Conservation (phyloP, 2,113 vertebrate species). For the Aphyosemion australe region DNA sequence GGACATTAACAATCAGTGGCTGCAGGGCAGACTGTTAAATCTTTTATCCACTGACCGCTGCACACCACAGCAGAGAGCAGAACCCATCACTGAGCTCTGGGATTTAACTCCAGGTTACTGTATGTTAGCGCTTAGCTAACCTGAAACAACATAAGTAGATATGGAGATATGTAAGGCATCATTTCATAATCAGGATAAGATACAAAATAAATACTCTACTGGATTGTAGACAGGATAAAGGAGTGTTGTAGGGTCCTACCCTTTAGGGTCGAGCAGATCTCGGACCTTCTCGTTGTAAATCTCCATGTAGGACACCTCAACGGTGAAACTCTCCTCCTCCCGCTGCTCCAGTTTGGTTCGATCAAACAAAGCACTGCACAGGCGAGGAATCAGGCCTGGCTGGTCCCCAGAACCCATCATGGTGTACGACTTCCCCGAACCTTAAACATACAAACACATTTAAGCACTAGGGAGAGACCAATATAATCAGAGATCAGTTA, state of each 20-base stretch:
- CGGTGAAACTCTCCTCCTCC: slow-evolving; percentile 93
- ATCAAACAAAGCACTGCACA: slow-evolving; percentile 94
- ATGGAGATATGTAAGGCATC: too few relatives aligned
- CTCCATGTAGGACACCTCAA: slow-evolving; percentile 99
- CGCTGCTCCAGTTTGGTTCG: slow-evolving; percentile 89
- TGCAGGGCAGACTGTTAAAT: slow-evolving; percentile 24
- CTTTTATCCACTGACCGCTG: slow-evolving; percentile 44
- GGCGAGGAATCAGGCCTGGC: slow-evolving; percentile 92
- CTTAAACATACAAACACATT: slow-evolving; percentile 65
- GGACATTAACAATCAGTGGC: slow-evolving; percentile 43
- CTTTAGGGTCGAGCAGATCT: slow-evolving; percentile 97
- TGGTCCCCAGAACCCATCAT: slow-evolving; percentile 98
- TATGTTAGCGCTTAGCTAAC: not conserved
- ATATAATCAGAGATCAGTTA: not conserved
- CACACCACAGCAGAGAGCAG: slow-evolving; percentile 44
- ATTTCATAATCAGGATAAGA: not conserved
- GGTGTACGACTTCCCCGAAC: slow-evolving; percentile 98
- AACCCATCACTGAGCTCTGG: slow-evolving; percentile 2
- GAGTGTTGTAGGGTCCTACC: slow-evolving; percentile 74
- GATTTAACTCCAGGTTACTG: not conserved
- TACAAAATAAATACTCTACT: not conserved
- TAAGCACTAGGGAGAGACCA: not conserved
- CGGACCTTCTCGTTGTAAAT: slow-evolving; percentile 98
- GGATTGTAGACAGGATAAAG: not conserved
- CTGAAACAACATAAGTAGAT: too few relatives aligned